Conservation (phyloP, 1,140 invertebrate species). For the Drosophila asahinai region DNA sequence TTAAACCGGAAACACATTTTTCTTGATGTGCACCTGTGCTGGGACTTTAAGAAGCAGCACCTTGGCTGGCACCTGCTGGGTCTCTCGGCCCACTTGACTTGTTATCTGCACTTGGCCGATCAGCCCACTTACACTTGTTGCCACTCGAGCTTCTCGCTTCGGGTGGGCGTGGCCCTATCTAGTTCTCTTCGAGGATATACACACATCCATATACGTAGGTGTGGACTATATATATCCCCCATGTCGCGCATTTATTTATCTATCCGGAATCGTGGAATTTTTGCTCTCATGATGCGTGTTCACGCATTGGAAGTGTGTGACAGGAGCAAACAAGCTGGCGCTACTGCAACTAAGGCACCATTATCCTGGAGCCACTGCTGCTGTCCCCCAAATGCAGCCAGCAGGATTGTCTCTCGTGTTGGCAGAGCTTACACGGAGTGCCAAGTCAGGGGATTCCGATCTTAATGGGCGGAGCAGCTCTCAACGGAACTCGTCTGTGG, state of each 20-base stretch:
- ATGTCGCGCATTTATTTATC: conserved; percentile 56
- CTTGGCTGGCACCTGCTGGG: conserved; percentile 45
- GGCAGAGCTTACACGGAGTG: conserved; percentile 52
- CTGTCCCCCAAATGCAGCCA: conserved; percentile 22
- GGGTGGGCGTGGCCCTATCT: conserved; percentile 27
- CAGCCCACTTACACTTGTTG: conserved; percentile 79
- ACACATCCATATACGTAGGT: neutral
- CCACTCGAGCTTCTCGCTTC: conserved; percentile 50
- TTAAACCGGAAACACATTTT: neutral
- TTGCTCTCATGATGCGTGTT: conserved; percentile 51
- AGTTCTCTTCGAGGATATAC: neutral
- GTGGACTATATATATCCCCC: conserved; percentile 1
- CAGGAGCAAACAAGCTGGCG: conserved; percentile 41
- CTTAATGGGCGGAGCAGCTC: conserved; percentile 17
- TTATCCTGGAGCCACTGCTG: conserved; percentile 14
- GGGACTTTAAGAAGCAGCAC: conserved; percentile 5
- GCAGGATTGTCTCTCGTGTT: conserved; percentile 46
- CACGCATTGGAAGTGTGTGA: conserved; percentile 55
- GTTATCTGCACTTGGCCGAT: conserved; percentile 78
- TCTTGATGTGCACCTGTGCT: conserved; percentile 18
- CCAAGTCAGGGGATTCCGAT: conserved; percentile 23
- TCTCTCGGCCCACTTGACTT: conserved; percentile 67
- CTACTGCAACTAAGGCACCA: conserved; percentile 23
- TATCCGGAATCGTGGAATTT: conserved; percentile 55
- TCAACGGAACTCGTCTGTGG: neutral